Percentiles rank a stretch among this genome's conserved stretches.
Evolutionary conservation across 1,140 invertebrate species (phyloP).

Genomic region (Drosophila pseudoobscura): DNA sequence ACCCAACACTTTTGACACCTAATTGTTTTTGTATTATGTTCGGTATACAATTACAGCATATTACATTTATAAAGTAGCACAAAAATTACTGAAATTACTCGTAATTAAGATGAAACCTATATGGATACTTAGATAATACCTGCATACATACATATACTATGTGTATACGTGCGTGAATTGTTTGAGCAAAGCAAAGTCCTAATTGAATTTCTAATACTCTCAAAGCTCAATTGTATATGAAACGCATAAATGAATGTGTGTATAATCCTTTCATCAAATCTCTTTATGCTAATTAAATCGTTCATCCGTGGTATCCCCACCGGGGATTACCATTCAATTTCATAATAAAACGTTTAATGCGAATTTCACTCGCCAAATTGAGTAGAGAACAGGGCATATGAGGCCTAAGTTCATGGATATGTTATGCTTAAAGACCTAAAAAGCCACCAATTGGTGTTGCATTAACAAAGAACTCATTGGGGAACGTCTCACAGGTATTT

Average conservation of each 20-base stretch:
- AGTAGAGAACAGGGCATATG: too few relatives aligned
- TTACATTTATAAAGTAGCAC: not conserved
- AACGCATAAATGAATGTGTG: not conserved
- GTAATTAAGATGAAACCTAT: too few relatives aligned
- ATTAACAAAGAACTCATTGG: not conserved
- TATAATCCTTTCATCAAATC: not conserved
- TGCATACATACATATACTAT: too few relatives aligned
- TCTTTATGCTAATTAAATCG: conserved; percentile 12
- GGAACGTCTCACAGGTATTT: too few relatives aligned
- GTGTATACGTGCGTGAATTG: not conserved
- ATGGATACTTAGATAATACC: not conserved
- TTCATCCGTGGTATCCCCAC: not conserved
- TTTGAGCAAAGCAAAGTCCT: not conserved
- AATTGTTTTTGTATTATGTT: conserved; percentile 4
- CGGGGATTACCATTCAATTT: not conserved
- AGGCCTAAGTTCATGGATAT: too few relatives aligned
- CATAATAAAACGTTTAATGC: not conserved
- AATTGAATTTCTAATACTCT: not conserved
- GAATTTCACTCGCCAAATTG: too few relatives aligned
- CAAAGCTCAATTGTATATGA: conserved; percentile 22
- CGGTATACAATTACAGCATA: not conserved
- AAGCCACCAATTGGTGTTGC: too few relatives aligned
- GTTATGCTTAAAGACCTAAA: too few relatives aligned
- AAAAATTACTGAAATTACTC: conserved; percentile 1
- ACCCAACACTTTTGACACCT: conserved; percentile 11